Evolutionary conservation across 1,140 invertebrate genomes (phyloP).

Genomic region (Notospermus geniculatus): DNA sequence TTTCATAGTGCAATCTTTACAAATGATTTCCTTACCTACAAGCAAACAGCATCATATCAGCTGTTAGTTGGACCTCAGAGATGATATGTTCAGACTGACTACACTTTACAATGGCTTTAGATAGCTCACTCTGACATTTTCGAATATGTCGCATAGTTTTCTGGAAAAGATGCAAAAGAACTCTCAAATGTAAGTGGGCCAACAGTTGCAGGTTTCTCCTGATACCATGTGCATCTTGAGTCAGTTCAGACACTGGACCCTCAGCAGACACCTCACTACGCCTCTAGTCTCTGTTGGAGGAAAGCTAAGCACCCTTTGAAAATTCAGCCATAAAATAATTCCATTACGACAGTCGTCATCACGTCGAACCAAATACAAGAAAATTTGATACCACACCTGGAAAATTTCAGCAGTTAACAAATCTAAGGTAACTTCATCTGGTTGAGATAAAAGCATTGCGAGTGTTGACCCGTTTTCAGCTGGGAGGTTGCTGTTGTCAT

Average conservation of each 20-base stretch:
- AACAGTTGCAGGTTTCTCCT: no score
- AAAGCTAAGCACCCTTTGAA: not conserved
- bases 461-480: constrained; percentile 65
- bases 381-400: no score
- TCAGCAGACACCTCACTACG: not conserved
- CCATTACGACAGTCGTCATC: not conserved
- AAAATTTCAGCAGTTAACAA: constrained; percentile 63
- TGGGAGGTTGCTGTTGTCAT: constrained; percentile 62
- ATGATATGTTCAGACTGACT: constrained; percentile 50
- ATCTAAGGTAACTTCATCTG: constrained; percentile 65
- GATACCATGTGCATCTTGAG: no score
- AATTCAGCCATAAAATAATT: not conserved
- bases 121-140: constrained; percentile 56
- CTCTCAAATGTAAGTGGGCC: not conserved
- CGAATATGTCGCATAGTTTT: constrained; percentile 64
- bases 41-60: constrained; percentile 65
- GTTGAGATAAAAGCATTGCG: constrained; percentile 64
- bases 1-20: not conserved
- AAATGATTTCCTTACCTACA: constrained; percentile 54
- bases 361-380: no score
- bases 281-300: not conserved
- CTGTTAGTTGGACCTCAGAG: constrained; percentile 63
- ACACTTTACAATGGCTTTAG: constrained; percentile 35
- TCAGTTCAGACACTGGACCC: not conserved
- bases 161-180: constrained; percentile 50